These are phyloP conservation scores for Pimephales promelas DNA, from an alignment of 2,113 vertebrate species.

Conservation along the genomic window DNA sequence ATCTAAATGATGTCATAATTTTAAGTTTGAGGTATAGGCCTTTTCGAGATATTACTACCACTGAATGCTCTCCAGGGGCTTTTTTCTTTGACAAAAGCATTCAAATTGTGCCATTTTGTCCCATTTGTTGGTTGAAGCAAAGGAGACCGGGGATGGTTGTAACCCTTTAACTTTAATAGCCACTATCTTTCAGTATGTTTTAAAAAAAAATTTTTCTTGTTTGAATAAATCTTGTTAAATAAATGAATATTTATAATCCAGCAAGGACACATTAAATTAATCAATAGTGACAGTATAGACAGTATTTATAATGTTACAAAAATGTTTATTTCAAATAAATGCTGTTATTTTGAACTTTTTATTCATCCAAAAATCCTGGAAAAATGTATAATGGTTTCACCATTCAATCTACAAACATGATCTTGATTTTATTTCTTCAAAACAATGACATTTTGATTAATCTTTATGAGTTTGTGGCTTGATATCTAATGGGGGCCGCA, in stretches of 20 bases:
- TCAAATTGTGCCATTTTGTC: not conserved
- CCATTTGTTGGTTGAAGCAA: not conserved
- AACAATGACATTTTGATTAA: no score
- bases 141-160: not conserved
- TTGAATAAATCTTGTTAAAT: not conserved
- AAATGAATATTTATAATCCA: not conserved
- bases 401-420: not conserved
- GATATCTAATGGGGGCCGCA: no score
- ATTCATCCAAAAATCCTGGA: not conserved
- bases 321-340: no score
- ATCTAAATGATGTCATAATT: not conserved
- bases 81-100: not conserved
- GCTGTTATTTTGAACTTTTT: no score
- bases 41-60: not conserved
- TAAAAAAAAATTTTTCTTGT: not conserved
- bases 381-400: not conserved
- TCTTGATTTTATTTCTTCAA: no score
- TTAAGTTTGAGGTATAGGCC: not conserved
- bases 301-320: no score
- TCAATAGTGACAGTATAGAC: no score
- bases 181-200: not conserved
- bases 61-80: not conserved
- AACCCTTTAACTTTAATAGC: not conserved
- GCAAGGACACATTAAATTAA: no score
- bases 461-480: no score